These are phyloP conservation scores for Pseudorhombus dupliciocellatus DNA, from an alignment of 2,113 vertebrate species.

Conservation along the genomic window DNA sequence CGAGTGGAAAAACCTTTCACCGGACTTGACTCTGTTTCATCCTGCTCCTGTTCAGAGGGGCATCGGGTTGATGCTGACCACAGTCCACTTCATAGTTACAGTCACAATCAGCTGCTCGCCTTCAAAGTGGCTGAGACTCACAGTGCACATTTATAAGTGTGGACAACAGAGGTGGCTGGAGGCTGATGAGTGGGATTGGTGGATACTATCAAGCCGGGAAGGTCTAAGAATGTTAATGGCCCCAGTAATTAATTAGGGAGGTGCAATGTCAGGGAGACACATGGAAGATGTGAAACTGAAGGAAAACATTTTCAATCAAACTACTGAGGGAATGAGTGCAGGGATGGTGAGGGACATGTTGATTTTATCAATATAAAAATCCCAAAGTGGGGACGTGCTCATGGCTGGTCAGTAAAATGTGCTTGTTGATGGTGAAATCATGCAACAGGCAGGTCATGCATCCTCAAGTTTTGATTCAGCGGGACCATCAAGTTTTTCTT, in stretches of 20 bases:
- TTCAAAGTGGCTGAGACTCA: background rate
- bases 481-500: background rate
- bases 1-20: slow-evolving; percentile 3
- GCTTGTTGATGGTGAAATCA: background rate
- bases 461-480: no score
- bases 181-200: no score
- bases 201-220: no score
- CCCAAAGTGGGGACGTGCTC: background rate
- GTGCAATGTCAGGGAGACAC: background rate
- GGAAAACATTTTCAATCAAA: background rate
- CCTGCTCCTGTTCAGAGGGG: no score
- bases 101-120: slow-evolving; percentile 4
- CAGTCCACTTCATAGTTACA: background rate
- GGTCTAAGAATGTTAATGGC: no score
- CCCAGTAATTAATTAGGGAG: slow-evolving; percentile 6
- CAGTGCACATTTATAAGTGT: background rate
- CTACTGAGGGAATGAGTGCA: background rate
- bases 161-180: background rate
- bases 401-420: background rate
- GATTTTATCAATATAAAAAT: background rate
- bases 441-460: background rate
- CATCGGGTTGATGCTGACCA: no score
- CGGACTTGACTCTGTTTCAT: no score
- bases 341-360: background rate
- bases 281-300: background rate